Evolutionary conservation across 2,888 invertebrate genomes (phyloP), one percentile per base, ranked within the genome.

Genomic region (Laothoe populi): DNA sequence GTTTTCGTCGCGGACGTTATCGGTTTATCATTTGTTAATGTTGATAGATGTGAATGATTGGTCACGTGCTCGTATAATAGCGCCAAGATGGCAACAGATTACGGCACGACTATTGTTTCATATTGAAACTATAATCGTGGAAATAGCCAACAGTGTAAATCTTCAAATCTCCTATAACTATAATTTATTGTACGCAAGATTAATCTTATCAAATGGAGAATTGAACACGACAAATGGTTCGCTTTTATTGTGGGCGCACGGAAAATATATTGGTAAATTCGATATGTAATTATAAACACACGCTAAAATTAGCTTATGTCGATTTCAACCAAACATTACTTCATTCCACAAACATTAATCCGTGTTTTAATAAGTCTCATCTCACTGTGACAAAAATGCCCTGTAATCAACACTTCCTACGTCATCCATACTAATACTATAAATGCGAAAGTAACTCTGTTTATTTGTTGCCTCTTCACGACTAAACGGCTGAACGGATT

Each of bases 1-100:
- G 78, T 78, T 82, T 82, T 83, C 69, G 74, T 74, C 75, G 59
- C 57, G 69, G 67, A 69, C 64, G 65, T 71, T 76, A 78, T 74
- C 73, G 66, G 66, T 70, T 68, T 65, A 73, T 73, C 68, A 66
- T 59, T 46, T 67, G 57, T 66, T 64, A 64, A 68, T 65, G 70
- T 73, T 73, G 70, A 67, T 64, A 68, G 53, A 53, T 44, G 66
- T 68, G 62, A 64, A 62, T 65, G 61, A 67, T 67, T 67, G 49
- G 64, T 68, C 58, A 57, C 45, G 35, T 19, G 35, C 19, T 19
- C 31, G 31, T 53, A 26, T 19, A 53, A 53, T 35, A 35, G 31
- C 53, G 53, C 35, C 53, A 53, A 53, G 53, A 53, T 53, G 53
- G 53, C 35, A 21, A 19, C 31, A 16, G 53, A 53, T 53, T 53